Evolutionary conservation across 1,140 invertebrate genomes (phyloP), one percentile per base, ranked within the genome.

Genomic region (Aricia agestis): DNA sequence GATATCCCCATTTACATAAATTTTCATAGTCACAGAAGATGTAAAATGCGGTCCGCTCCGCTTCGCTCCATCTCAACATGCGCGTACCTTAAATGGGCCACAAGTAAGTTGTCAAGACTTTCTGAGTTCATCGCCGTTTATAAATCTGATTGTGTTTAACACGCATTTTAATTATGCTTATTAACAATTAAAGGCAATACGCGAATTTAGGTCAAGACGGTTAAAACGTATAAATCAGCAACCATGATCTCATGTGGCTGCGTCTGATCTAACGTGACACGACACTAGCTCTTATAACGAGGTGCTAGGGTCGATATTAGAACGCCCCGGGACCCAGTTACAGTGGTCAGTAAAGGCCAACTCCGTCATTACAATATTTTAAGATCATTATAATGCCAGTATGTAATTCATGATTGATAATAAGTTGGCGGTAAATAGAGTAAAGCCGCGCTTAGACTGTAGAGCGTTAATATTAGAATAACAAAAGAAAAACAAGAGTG

Each of bases 121-220:
- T 63, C 18, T 63, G 59, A 63, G 59, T 19, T 63, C 59, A 63
- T 63, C 59, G 61, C 59, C 58, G 61, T 57, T 61, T 63, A 61
- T 68, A 59, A 76, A 69, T 71, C 71, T 71, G 76, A 69, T 76
- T 78, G 81, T 83, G 78, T 85, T 88, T 87, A 80, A 85, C 82
- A 84, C 85, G 86, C 86, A 86, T 89, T 89, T 89, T 90, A 90
- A 90, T 89, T 87, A 90, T 87, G 81, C 88, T 87, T 89, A 90
- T 90, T 89, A 90, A 89, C 88, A 90, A 90, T 90, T 89, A 89
- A 87, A 87, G 83, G 84, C 88, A 87, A 87, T 87, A 80, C 84
- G 72, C 80, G 78, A 83, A 90, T 85, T 80, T 90, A 75, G 88
- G 88, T 88, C 88, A 90, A 90, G 88, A 82, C 83, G 84, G 88